Percentiles rank a stretch among this genome's conserved stretches.
Evolutionary conservation across 1,140 invertebrate species (phyloP).

Genomic region (Papilio helenus): DNA sequence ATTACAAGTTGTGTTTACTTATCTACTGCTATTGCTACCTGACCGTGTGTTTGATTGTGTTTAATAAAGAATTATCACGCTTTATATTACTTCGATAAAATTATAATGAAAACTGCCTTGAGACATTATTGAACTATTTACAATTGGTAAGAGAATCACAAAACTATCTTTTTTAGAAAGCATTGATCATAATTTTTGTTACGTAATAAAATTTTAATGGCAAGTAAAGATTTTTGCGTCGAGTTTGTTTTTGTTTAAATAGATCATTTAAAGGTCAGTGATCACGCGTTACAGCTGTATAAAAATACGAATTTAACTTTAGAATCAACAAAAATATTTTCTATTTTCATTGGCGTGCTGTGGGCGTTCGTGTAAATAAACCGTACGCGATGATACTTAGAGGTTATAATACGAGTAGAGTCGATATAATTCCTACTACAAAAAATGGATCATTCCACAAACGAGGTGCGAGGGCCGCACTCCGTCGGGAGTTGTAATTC

Average conservation of each 20-base stretch:
- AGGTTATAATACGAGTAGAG: slow-evolving; percentile 37
- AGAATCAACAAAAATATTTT: slow-evolving; percentile 29
- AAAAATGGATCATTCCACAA: slow-evolving; percentile 74
- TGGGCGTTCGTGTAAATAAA: slow-evolving; percentile 24
- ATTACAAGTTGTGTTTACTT: slow-evolving; percentile 70
- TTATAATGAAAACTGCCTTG: neutral
- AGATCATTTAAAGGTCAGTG: neutral
- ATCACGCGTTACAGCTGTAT: slow-evolving; percentile 11
- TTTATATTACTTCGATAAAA: neutral
- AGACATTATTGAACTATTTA: neutral
- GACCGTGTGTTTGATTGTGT: slow-evolving; percentile 48
- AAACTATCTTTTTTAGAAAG: slow-evolving; percentile 39
- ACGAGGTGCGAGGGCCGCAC: slow-evolving; percentile 73
- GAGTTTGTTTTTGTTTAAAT: slow-evolving; percentile 28
- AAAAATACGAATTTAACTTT: slow-evolving; percentile 32
- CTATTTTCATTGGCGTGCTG: slow-evolving; percentile 32
- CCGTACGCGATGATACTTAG: slow-evolving; percentile 19
- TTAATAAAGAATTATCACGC: slow-evolving; percentile 28
- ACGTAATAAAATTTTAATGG: slow-evolving; percentile 2
- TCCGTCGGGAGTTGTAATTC: slow-evolving; percentile 80
- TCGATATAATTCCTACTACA: slow-evolving; percentile 48
- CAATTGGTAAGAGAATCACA: slow-evolving; percentile 5
- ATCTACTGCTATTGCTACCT: slow-evolving; percentile 52
- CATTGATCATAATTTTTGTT: neutral
- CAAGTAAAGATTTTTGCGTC: neutral